phyloP scores from a whole-genome alignment of 2,888 invertebrate species.

The Carterocephalus palaemon region DNA sequence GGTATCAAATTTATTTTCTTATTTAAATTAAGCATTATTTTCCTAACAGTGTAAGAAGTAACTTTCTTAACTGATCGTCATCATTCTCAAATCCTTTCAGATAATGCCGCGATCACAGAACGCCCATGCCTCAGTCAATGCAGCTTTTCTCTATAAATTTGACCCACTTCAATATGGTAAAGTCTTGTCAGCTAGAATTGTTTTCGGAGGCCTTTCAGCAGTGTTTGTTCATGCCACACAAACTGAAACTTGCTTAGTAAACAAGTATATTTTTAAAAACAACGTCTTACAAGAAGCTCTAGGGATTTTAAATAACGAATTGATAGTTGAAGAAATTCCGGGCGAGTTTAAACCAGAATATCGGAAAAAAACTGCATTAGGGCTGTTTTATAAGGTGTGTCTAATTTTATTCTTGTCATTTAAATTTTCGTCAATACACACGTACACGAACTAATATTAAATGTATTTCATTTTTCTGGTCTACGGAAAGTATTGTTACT shows the following conservation, averaged over 20 bases:
- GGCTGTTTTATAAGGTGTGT: constrained; percentile 83
- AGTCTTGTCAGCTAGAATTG: constrained; percentile 75
- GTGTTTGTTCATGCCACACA: constrained; percentile 78
- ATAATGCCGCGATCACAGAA: constrained; percentile 86
- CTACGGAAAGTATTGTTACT: too few species aligned
- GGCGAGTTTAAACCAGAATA: constrained; percentile 80
- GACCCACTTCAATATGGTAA: constrained; percentile 41
- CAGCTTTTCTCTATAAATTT: constrained; percentile 83
- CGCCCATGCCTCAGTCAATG: constrained; percentile 86
- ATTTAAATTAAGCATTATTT: not conserved
- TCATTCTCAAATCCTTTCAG: constrained; percentile 49
- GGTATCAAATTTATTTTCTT: constrained; percentile 30
- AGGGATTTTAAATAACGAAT: constrained; percentile 74
- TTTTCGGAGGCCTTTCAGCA: constrained; percentile 78
- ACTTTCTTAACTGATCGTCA: too few species aligned
- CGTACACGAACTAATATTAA: too few species aligned
- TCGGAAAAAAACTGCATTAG: constrained; percentile 79
- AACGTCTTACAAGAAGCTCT: constrained; percentile 74
- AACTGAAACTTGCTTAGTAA: constrained; percentile 72
- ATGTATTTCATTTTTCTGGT: not conserved
- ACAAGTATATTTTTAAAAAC: constrained; percentile 63
- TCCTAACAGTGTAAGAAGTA: constrained; percentile 1
- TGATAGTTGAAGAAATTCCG: constrained; percentile 76
- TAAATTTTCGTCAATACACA: too few species aligned
- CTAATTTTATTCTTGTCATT: too few species aligned